Percentiles rank a stretch among this genome's conserved stretches.
Conservation (phyloP, 2,888 invertebrate species). For the Parnassius apollo region DNA sequence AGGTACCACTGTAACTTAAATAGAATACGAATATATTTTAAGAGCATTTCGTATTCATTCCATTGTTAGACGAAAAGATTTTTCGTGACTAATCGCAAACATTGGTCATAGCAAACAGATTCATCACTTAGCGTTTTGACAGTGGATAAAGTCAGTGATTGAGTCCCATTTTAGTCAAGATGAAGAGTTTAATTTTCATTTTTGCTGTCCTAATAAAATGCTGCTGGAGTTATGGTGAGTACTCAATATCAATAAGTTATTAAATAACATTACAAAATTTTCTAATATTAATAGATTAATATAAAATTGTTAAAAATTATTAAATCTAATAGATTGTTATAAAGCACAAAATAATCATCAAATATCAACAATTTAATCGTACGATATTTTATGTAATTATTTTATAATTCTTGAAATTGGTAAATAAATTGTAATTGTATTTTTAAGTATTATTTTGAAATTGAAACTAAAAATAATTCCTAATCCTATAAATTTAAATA, state of each 20-base stretch:
- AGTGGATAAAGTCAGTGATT: conserved; percentile 28
- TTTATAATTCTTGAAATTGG: not conserved
- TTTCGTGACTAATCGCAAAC: conserved; percentile 10
- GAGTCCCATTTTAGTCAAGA: conserved; percentile 36
- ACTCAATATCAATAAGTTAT: not conserved
- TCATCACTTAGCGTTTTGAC: conserved; percentile 31
- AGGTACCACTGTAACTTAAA: not conserved
- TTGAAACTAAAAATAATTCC: no score
- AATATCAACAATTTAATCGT: no score
- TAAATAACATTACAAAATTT: not conserved
- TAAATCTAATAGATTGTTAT: no score
- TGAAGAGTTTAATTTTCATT: conserved; percentile 48
- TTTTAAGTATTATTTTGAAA: no score
- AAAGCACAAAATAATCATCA: no score
- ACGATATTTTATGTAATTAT: not conserved
- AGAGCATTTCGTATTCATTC: not conserved
- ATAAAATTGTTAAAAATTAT: not conserved
- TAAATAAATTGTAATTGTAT: not conserved
- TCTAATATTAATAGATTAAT: not conserved
- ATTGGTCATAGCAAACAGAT: conserved; percentile 38
- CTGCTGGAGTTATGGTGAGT: conserved; percentile 49
- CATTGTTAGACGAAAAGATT: conserved; percentile 2
- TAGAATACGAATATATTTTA: not conserved
- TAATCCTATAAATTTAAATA: no score
- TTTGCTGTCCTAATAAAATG: conserved; percentile 48